Evolutionary conservation across 2,113 vertebrate species (phyloP).

Genomic region (Bos taurus): DNA sequence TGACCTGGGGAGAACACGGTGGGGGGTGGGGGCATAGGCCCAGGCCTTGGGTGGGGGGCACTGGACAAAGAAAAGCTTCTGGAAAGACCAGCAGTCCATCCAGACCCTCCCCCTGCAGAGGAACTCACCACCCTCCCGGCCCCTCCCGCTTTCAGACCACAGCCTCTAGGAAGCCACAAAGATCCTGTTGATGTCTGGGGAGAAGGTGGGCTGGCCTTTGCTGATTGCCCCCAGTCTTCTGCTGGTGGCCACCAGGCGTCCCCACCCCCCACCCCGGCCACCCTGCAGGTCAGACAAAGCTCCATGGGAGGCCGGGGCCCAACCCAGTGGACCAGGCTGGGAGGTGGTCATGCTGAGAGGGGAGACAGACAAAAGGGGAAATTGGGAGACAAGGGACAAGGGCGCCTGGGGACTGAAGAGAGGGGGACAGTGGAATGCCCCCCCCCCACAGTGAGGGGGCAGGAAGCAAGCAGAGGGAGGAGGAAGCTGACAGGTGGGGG

Average conservation of each 20-base stretch:
- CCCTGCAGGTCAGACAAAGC: neutral
- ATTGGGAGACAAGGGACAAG: neutral
- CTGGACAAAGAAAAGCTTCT: constrained; percentile 57
- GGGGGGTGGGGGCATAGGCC: neutral
- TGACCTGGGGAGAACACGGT: neutral
- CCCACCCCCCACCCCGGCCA: neutral
- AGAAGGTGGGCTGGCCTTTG: neutral
- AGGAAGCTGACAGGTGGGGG: neutral
- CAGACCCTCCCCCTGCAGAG: neutral
- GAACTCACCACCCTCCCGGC: neutral
- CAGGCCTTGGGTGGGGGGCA: neutral
- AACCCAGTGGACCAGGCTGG: neutral
- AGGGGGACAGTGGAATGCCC: neutral
- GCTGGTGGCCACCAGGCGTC: neutral
- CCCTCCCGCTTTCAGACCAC: neutral
- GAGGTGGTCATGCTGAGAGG: neutral
- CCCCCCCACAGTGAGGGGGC: neutral
- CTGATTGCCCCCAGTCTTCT: neutral
- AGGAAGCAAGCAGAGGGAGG: neutral
- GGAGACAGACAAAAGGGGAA: constrained; percentile 15
- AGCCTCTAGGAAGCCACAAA: constrained; percentile 7
- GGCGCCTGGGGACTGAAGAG: neutral
- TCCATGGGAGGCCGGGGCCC: neutral
- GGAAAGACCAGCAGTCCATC: neutral
- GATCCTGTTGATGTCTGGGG: constrained; percentile 25